phyloP scores from a whole-genome alignment of 2,888 invertebrate species.

The Ormyrus labotus region DNA sequence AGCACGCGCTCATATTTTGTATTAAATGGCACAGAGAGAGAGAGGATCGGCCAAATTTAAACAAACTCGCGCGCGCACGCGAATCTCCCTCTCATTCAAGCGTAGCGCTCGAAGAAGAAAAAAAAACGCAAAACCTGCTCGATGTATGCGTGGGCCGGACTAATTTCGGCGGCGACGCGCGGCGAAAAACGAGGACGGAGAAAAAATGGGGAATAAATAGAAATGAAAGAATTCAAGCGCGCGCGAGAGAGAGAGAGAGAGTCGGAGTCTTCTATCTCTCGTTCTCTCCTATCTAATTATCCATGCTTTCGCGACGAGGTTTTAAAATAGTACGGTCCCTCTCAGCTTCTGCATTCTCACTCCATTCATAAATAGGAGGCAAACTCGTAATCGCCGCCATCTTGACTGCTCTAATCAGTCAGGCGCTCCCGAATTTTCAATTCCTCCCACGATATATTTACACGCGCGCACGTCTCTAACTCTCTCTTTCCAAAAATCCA shows the following conservation, averaged over 20 bases:
- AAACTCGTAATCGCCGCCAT: slow-evolving; percentile 63
- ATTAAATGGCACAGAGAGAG: slow-evolving; percentile 18
- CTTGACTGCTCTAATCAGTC: slow-evolving; percentile 63
- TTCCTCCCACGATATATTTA: no score
- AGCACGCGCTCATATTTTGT: slow-evolving; percentile 38
- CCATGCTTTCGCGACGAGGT: slow-evolving; percentile 22
- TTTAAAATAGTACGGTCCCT: slow-evolving; percentile 62
- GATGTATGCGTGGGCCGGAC: no score
- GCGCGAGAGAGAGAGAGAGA: not conserved
- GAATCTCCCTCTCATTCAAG: not conserved
- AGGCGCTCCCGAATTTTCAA: not conserved
- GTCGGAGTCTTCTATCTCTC: no score
- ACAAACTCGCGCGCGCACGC: slow-evolving; percentile 5
- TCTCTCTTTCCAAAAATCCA: not conserved
- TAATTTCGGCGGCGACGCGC: not conserved
- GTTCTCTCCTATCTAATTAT: not conserved
- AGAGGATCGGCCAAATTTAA: slow-evolving; percentile 32
- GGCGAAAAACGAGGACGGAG: not conserved
- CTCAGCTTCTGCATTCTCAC: slow-evolving; percentile 50
- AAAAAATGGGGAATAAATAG: slow-evolving; percentile 6
- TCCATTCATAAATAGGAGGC: slow-evolving; percentile 70
- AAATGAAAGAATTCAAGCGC: not conserved
- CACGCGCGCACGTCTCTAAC: no score
- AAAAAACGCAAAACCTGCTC: not conserved
- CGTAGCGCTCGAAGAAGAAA: not conserved